Evolutionary conservation across 1,140 invertebrate genomes (phyloP).

Genomic region (Brachionus sp.): DNA sequence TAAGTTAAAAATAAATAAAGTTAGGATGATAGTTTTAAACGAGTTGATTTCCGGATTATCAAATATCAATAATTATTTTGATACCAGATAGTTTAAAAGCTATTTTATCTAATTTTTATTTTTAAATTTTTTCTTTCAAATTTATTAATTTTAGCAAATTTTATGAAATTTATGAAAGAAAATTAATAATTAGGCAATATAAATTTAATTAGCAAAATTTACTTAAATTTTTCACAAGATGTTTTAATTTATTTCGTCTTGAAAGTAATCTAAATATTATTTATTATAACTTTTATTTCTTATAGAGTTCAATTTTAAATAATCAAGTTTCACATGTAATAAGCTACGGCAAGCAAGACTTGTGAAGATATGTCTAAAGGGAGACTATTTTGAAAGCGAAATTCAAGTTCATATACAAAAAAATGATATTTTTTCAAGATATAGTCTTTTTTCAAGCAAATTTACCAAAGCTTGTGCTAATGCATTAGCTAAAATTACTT

Average conservation of each 20-base stretch:
- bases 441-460: no score
- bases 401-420: no score
- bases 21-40: not conserved
- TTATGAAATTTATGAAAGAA: not conserved
- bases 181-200: not conserved
- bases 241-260: not conserved
- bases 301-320: no score
- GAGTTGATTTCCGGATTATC: conserved; percentile 5
- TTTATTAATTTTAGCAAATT: not conserved
- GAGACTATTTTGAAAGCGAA: no score
- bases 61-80: not conserved
- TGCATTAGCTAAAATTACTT: no score
- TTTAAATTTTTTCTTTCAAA: not conserved
- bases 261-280: no score
- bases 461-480: no score
- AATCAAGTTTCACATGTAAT: no score
- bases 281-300: no score
- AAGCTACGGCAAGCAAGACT: no score
- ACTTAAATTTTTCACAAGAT: not conserved
- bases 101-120: conserved; percentile 25
- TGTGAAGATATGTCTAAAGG: no score
- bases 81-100: not conserved
- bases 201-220: not conserved
- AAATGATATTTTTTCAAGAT: no score
- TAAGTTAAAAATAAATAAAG: conserved; percentile 3